Conservation (phyloP, 2,888 invertebrate species). For the Resseliella maxima region DNA sequence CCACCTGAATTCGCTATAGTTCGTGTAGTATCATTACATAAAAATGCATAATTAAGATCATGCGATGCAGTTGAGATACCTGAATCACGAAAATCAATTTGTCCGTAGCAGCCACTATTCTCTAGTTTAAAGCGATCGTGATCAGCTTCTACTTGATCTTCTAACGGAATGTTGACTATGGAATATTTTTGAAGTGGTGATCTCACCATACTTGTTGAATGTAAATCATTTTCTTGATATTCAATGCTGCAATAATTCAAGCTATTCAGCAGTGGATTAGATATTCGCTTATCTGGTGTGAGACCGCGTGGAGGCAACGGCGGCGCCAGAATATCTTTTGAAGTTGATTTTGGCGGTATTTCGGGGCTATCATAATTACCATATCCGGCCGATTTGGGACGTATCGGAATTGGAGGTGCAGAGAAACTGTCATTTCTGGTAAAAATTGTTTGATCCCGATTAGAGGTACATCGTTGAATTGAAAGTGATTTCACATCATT, state of each 20-base stretch:
- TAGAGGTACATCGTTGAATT: slow-evolving; percentile 49
- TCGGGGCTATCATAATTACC: slow-evolving; percentile 67
- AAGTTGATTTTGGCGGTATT: slow-evolving; percentile 69
- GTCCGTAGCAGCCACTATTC: slow-evolving; percentile 60
- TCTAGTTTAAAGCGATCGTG: slow-evolving; percentile 60
- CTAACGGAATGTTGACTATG: slow-evolving; percentile 69
- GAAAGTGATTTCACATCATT: slow-evolving; percentile 56
- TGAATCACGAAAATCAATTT: slow-evolving; percentile 67
- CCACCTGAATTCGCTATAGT: slow-evolving; percentile 54
- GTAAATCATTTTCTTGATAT: slow-evolving; percentile 65
- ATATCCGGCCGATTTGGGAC: slow-evolving; percentile 73
- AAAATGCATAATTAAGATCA: slow-evolving; percentile 64
- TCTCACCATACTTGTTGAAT: slow-evolving; percentile 67
- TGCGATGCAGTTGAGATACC: slow-evolving; percentile 67
- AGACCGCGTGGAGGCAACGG: slow-evolving; percentile 85
- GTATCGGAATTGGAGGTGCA: slow-evolving; percentile 73
- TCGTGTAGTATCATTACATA: slow-evolving; percentile 62
- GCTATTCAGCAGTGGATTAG: slow-evolving; percentile 62
- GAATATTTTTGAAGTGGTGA: slow-evolving; percentile 68
- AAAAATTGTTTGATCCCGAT: slow-evolving; percentile 55
- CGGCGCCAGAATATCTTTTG: slow-evolving; percentile 71
- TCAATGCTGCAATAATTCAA: slow-evolving; percentile 59
- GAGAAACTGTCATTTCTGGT: slow-evolving; percentile 62
- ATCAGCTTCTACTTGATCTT: slow-evolving; percentile 67
- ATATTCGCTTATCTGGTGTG: slow-evolving; percentile 67